A percentile compares a stretch with the other conserved stretches of the same genome.
Conservation (phyloP, 2,888 invertebrate species). For the Brenthis daphne region DNA sequence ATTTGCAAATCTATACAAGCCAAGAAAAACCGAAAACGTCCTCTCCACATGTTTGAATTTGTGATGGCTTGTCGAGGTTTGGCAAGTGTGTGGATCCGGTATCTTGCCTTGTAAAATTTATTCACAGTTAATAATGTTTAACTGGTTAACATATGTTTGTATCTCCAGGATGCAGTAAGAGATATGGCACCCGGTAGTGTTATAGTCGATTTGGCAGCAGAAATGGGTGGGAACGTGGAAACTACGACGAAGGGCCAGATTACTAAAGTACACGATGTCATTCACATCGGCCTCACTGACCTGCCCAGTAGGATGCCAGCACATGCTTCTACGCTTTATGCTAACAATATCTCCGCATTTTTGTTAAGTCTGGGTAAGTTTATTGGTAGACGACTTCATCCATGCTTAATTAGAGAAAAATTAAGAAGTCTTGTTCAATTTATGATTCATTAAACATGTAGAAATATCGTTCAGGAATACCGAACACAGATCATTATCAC, state of each 20-base stretch:
- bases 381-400: too few species aligned
- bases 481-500: too few species aligned
- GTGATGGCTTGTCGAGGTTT: too few species aligned
- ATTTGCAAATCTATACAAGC: too few species aligned
- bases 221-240: conserved; percentile 93
- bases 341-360: conserved; percentile 95
- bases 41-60: too few species aligned
- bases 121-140: neutral
- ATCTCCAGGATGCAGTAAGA: conserved; percentile 85
- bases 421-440: too few species aligned
- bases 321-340: conserved; percentile 92
- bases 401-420: too few species aligned
- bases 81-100: too few species aligned
- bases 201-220: conserved; percentile 93
- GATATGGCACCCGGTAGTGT: conserved; percentile 94
- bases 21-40: too few species aligned
- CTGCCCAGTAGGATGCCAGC: conserved; percentile 92
- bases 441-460: too few species aligned
- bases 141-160: neutral
- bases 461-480: too few species aligned
- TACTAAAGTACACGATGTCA: conserved; percentile 88
- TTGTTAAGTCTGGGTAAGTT: conserved; percentile 88
- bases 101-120: too few species aligned
- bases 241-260: conserved; percentile 91
- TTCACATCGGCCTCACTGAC: conserved; percentile 93